phyloP scores from a whole-genome alignment of 2,888 invertebrate species.

The Plebejus melissa region DNA sequence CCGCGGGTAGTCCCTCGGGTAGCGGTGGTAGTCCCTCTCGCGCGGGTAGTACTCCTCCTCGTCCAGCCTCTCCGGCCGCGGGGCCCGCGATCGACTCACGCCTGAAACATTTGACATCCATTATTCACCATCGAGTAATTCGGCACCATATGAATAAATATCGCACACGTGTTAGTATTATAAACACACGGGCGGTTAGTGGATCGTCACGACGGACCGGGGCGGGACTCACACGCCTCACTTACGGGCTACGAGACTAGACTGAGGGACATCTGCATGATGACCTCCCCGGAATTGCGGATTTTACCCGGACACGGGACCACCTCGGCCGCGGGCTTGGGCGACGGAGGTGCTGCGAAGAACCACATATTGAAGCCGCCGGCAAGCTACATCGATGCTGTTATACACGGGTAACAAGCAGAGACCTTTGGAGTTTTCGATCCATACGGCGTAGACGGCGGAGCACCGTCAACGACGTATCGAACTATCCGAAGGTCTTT shows the following conservation, averaged over 20 bases:
- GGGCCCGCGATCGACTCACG: conserved; percentile 62
- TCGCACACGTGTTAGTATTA: conserved; percentile 5
- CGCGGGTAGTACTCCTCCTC: conserved; percentile 71
- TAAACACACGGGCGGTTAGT: conserved; percentile 34
- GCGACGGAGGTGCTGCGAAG: conserved; percentile 49
- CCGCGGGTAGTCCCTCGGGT: conserved; percentile 44
- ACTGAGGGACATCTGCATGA: conserved; percentile 47
- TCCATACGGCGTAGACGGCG: neutral
- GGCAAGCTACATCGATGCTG: conserved; percentile 26
- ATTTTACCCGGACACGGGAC: conserved; percentile 72
- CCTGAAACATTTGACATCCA: conserved; percentile 44
- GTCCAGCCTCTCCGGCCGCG: conserved; percentile 78
- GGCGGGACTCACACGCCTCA: conserved; percentile 46
- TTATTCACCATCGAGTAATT: neutral
- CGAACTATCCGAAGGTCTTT: neutral
- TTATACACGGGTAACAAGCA: conserved; percentile 19
- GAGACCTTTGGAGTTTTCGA: neutral
- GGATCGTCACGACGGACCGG: conserved; percentile 39
- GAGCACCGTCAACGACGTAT: neutral
- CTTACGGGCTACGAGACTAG: conserved; percentile 61
- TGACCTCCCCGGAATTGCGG: conserved; percentile 54
- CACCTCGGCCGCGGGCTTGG: conserved; percentile 53
- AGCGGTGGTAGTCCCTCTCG: conserved; percentile 45
- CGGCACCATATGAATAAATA: neutral
- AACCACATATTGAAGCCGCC: conserved; percentile 44